phyloP scores from a whole-genome alignment of 2,113 vertebrate species.

The Podilymbus podiceps region DNA sequence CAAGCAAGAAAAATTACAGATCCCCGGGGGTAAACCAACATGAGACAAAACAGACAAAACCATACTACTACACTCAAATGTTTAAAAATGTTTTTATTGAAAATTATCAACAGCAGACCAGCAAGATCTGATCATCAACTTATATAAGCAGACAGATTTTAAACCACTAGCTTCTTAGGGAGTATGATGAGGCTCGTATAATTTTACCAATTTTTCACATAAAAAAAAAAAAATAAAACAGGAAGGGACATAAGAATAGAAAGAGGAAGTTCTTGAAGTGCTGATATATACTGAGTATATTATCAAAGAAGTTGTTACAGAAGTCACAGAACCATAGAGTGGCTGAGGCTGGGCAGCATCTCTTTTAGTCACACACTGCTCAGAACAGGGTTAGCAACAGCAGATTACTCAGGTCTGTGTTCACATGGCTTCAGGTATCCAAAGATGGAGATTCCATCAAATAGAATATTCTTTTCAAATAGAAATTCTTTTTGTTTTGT shows the following conservation, averaged over 20 bases:
- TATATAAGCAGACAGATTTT: background rate
- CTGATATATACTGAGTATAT: background rate
- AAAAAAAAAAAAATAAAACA: background rate
- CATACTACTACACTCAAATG: background rate
- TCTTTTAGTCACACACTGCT: background rate
- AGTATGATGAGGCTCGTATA: background rate
- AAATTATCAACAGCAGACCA: background rate
- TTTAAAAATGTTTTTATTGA: background rate
- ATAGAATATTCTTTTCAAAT: too few relatives aligned
- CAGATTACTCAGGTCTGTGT: background rate
- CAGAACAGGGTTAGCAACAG: background rate
- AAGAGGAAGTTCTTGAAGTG: background rate
- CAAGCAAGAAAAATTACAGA: background rate
- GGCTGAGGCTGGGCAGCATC: background rate
- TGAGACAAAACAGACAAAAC: background rate
- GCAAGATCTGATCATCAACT: background rate
- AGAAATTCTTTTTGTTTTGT: background rate
- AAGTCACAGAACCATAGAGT: background rate
- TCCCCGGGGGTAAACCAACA: background rate
- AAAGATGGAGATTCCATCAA: background rate
- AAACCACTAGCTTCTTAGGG: background rate
- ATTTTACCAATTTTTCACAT: background rate
- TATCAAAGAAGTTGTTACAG: background rate
- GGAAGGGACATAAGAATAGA: background rate
- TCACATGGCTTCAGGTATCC: background rate